Percentiles rank a stretch among this genome's conserved stretches.
These are phyloP conservation scores for Agelas oroides DNA, from an alignment of 37 sponge, comb jelly and placozoan species.

Conservation along the genomic window DNA sequence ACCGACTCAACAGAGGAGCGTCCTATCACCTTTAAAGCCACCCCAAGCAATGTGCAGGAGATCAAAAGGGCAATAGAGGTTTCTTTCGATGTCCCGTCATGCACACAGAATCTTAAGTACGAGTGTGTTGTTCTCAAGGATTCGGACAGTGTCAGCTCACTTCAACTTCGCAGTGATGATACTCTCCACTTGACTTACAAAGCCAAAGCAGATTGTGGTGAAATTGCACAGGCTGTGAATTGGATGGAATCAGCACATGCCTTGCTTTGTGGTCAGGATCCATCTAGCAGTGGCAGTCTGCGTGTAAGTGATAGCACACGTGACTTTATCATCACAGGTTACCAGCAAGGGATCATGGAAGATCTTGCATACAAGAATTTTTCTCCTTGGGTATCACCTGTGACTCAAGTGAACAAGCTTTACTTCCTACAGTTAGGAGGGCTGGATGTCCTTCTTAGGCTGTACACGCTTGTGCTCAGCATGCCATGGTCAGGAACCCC, in stretches of 20 bases:
- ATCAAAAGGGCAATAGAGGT: not conserved
- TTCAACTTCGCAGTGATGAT: conserved; percentile 1
- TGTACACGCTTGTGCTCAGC: conserved; percentile 9
- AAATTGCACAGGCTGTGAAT: not conserved
- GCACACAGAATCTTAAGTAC: not conserved
- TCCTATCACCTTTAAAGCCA: not conserved
- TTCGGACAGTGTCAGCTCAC: not conserved
- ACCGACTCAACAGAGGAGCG: not conserved
- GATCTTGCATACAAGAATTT: conserved; percentile 3
- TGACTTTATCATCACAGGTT: not conserved
- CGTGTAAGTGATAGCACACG: too few relatives aligned
- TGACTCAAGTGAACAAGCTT: conserved; percentile 4
- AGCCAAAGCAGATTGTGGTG: conserved; percentile 6
- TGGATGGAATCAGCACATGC: not conserved
- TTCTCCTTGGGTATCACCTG: conserved; percentile 9
- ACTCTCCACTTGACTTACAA: conserved; percentile 2
- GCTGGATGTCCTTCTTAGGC: conserved; percentile 2
- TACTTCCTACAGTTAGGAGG: conserved; percentile 11
- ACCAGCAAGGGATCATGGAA: not conserved
- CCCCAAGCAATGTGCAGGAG: not conserved
- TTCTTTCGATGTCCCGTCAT: not conserved
- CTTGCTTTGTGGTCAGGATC: not conserved
- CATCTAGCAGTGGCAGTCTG: not conserved
- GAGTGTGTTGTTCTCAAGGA: conserved; percentile 13
- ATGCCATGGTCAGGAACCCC: not conserved